phyloP scores from a whole-genome alignment of 2,888 invertebrate genomes.

The Lutraria lutraria region DNA sequence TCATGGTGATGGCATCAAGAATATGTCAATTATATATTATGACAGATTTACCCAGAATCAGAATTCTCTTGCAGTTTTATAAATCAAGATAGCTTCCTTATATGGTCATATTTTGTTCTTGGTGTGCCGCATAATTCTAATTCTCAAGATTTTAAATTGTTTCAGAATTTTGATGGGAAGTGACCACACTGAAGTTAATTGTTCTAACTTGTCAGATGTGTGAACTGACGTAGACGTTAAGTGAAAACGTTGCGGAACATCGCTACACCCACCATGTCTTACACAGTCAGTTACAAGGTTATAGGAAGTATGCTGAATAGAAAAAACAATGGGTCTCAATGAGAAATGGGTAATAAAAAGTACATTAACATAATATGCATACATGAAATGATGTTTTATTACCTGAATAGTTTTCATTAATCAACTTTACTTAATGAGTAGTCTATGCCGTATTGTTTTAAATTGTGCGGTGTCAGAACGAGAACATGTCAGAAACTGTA shows the following conservation, averaged over 20 bases:
- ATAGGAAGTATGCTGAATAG: conserved; percentile 26
- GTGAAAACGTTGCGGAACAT: not conserved
- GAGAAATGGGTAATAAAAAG: conserved; percentile 34
- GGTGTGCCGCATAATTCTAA: not conserved
- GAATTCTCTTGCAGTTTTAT: not conserved
- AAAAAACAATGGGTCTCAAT: conserved; percentile 38
- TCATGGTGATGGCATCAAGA: too few relatives aligned
- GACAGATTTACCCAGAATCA: too few relatives aligned
- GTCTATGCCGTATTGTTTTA: not conserved
- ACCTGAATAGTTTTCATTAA: conserved; percentile 33
- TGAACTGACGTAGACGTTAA: conserved; percentile 26
- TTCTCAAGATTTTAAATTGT: not conserved
- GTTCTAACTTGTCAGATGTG: conserved; percentile 19
- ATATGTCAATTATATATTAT: too few relatives aligned
- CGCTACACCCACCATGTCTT: conserved; percentile 43
- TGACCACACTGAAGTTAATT: conserved; percentile 32
- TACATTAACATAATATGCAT: conserved; percentile 5
- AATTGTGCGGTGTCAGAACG: not conserved
- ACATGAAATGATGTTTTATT: conserved; percentile 17
- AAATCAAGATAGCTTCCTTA: not conserved
- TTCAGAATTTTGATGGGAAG: conserved; percentile 6
- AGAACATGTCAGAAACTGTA: not conserved
- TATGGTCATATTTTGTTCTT: not conserved
- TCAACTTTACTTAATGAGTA: conserved; percentile 24
- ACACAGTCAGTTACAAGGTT: conserved; percentile 19